phyloP scores from a whole-genome alignment of 2,888 invertebrate species.

The Nomada flava region DNA sequence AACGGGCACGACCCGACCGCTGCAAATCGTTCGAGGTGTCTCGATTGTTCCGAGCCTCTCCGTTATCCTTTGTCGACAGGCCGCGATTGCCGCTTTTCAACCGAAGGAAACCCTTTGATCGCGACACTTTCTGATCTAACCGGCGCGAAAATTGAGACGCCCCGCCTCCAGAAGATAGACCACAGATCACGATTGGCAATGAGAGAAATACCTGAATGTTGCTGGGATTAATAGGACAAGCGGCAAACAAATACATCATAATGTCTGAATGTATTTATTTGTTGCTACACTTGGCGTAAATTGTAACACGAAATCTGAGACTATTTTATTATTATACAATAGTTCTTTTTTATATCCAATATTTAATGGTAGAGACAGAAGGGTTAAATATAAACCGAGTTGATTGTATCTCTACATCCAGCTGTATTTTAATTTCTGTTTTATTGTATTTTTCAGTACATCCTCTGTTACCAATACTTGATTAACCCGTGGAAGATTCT shows the following conservation, averaged over 20 bases:
- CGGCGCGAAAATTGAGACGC: slow-evolving; percentile 2
- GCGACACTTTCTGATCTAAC: background rate
- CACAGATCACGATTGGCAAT: background rate
- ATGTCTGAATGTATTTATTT: too few relatives aligned
- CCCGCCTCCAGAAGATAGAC: background rate
- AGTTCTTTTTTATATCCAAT: too few relatives aligned
- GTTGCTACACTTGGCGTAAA: too few relatives aligned
- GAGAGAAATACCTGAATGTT: too few relatives aligned
- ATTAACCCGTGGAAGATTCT: background rate
- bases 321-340: too few relatives aligned
- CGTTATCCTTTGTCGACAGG: slow-evolving; percentile 42
- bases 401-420: too few relatives aligned
- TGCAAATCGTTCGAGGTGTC: slow-evolving; percentile 36
- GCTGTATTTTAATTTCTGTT: too few relatives aligned
- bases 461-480: background rate
- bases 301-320: too few relatives aligned
- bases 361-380: too few relatives aligned
- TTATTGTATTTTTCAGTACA: slow-evolving; percentile 11
- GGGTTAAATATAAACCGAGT: too few relatives aligned
- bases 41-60: slow-evolving; percentile 45
- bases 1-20: slow-evolving; percentile 10
- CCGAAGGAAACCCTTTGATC: slow-evolving; percentile 7
- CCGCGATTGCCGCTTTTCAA: slow-evolving; percentile 3
- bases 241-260: too few relatives aligned
- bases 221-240: slow-evolving; percentile 3